A percentile compares a stretch with the other conserved stretches of the same genome.
phyloP scores from a whole-genome alignment of 2,113 vertebrate species.

The Epinephelus fuscoguttatus region DNA sequence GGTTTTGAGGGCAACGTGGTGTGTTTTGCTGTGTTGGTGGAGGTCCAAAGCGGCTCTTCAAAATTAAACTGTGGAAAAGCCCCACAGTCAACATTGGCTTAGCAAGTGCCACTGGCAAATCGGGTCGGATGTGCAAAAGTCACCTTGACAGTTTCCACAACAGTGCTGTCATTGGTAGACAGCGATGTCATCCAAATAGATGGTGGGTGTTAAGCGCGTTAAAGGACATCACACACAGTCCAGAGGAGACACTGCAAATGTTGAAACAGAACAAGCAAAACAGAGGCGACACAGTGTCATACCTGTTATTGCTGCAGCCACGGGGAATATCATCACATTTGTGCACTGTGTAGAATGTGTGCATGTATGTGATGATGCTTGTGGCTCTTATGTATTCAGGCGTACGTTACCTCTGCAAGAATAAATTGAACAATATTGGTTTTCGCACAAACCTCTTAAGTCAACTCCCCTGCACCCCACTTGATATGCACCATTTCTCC shows the following conservation, averaged over 20 bases:
- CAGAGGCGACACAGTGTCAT: slow-evolving; percentile 28
- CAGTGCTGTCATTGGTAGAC: slow-evolving; percentile 67
- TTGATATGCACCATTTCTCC: slow-evolving; percentile 42
- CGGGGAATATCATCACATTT: slow-evolving; percentile 12
- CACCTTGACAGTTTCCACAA: slow-evolving; percentile 82
- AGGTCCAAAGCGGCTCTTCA: slow-evolving; percentile 72
- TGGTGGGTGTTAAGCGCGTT: slow-evolving; percentile 63
- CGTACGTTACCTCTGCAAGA: slow-evolving; percentile 16
- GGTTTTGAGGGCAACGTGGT: slow-evolving; percentile 46
- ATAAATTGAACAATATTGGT: slow-evolving; percentile 59
- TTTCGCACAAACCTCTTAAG: slow-evolving; percentile 45
- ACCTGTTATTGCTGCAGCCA: slow-evolving; percentile 16
- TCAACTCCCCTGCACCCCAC: slow-evolving; percentile 23
- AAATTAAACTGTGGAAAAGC: slow-evolving; percentile 80
- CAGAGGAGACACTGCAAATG: slow-evolving; percentile 59
- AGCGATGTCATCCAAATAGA: slow-evolving; percentile 74
- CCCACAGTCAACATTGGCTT: slow-evolving; percentile 83
- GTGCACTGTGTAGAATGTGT: background rate
- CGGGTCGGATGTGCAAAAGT: slow-evolving; percentile 75
- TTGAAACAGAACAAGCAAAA: slow-evolving; percentile 41
- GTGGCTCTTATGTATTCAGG: slow-evolving; percentile 15
- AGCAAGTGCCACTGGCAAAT: slow-evolving; percentile 70
- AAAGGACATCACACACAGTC: slow-evolving; percentile 69
- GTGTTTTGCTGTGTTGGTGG: slow-evolving; percentile 68
- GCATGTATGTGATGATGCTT: slow-evolving; percentile 2